Base-by-base conservation (phyloP, 2,797 vertebrate species). In the Esox lucius region DNA sequence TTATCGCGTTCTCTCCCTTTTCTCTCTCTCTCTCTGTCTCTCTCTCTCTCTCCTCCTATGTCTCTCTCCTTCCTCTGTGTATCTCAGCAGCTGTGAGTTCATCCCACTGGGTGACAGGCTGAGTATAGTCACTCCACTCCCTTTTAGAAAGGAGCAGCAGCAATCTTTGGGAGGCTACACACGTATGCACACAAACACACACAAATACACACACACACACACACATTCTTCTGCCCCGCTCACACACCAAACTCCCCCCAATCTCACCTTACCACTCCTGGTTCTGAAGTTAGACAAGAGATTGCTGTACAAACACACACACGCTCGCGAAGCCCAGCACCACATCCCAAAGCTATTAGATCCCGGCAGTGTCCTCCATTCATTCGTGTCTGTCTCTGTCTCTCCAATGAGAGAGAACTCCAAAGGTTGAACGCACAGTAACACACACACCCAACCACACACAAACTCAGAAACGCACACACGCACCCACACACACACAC, bases 271-370 rank as follows among this genome's bases (percentile, higher is more conserved):
- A 42, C 39, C 39, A 42, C 39, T 42, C 5, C 39, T 2, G 39
- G 39, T 42, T 42, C 8, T 56, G 51, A 56, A n/a, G 48, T 65
- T 79, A 85, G 85, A 89, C 78, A 78, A 78, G 75, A 82, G 78
- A 80, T 89, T 88, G 88, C 89, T 88, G 84, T 87, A 86, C 87
- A 87, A 80, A 71, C 62, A 70, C 64, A 84, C 28, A 31, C 28
- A 31, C 28, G 3, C 39, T 6, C 1, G 39, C 39, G 9, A 42
- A 42, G 83, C 83, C 82, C 81, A 61, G 83, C 84, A 81, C 84
- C 85, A 87, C 87, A 91, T 91, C 89, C 88, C 88, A 88, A 87
- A 91, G 87, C 89, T 87, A 91, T 92, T 92, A 90, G 85, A 87
- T 89, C 86, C 85, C 89, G 87, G 90, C 89, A 90, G 89, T 82